Percentiles rank a stretch among this genome's conserved stretches.
Evolutionary conservation across 2,113 vertebrate genomes (phyloP).

Genomic region (Euleptes europaea): DNA sequence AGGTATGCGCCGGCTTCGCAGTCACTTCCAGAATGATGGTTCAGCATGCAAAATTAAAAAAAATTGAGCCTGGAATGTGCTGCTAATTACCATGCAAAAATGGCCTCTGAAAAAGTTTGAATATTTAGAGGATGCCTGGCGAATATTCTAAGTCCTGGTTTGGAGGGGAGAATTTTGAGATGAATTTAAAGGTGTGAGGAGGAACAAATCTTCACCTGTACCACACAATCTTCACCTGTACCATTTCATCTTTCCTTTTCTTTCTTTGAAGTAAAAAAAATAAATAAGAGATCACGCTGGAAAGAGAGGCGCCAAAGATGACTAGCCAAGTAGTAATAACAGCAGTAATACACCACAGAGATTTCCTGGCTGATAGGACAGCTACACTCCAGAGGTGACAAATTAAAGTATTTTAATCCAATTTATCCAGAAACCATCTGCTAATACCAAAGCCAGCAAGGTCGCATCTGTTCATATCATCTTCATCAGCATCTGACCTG

Average conservation of each 20-base stretch:
- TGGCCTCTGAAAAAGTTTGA: background rate
- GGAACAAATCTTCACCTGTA: too few species aligned
- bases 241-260: background rate
- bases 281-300: background rate
- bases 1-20: too few species aligned
- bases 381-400: slow-evolving; percentile 35
- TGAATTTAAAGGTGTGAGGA: too few species aligned
- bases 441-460: slow-evolving; percentile 22
- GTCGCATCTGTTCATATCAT: background rate
- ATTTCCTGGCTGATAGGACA: slow-evolving; percentile 22
- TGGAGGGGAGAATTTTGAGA: background rate
- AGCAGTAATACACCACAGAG: background rate
- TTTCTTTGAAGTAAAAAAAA: background rate
- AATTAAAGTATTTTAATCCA: slow-evolving; percentile 57
- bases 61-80: too few species aligned
- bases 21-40: too few species aligned
- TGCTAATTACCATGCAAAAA: too few species aligned
- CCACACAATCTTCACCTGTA: too few species aligned
- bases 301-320: background rate
- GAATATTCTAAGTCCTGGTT: background rate
- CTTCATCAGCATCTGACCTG: slow-evolving; percentile 12
- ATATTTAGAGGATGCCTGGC: background rate
- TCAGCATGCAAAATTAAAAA: too few species aligned
- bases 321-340: background rate
- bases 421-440: slow-evolving; percentile 51